Evolutionary conservation across 2,888 invertebrate species (phyloP), one percentile per base, ranked within the genome.

Genomic region (Pseudeuparius sepicola): DNA sequence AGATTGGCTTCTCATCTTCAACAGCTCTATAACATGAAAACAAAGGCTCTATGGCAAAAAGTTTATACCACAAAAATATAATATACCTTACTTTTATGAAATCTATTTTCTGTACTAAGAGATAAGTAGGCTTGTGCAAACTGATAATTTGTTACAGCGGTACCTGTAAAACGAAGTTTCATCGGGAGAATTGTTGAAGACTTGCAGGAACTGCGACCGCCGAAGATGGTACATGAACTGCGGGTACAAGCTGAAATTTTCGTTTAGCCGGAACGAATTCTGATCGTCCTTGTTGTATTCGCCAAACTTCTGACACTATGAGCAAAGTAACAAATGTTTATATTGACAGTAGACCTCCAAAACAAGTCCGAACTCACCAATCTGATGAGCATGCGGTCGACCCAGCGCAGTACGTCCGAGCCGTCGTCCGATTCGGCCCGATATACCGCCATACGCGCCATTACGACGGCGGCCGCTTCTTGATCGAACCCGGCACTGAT

Each of bases 161-260:
- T 31, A 42, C 81, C 92, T 81, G 61, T 98, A 98, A 68, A 92
- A 98, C 13, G 94, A 92, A 9, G 97, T 98, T 68, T 99, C 98
- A 64, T 98, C 98, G 0, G 98, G 98, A 24, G 94, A 96, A 70
- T 98, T 98, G 67, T 98, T 98, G 68, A 99, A 98, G 27, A 98
- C 97, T 71, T 97, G 97, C 45, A 98, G 71, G 67, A 99, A 99
- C 66, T 97, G 98, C 14, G 97, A 98, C 47, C 98, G 76, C 25
- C 98, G 74, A 53, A 99, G 67, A 59, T 99, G 98, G 65, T 97
- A 99, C 96, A 99, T 97, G 64, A 98, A 99, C 66, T 98, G 98
- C 25, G 98, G 98, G 67, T 96, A 99, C 38, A 99, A 68, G 39
- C 92, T 90, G 66, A 98, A 98, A 66, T 94, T 96, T 59, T 96